Conservation (phyloP, 1,140 invertebrate species). For the Potamilus streckersoni region DNA sequence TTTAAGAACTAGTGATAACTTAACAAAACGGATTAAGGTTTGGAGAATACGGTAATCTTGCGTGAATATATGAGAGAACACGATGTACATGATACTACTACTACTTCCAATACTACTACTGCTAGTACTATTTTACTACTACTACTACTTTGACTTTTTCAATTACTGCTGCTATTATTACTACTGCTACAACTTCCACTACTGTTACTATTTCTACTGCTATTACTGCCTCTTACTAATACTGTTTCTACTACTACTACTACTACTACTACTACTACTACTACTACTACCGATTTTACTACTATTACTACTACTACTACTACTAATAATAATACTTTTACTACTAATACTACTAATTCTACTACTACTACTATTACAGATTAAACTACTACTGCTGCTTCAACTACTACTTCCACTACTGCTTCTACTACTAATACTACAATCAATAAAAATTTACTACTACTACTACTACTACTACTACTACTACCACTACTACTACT, state of each 20-base stretch:
- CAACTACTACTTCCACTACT: background rate
- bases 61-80: background rate
- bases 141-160: conserved; percentile 13
- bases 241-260: conserved; percentile 8
- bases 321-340: background rate
- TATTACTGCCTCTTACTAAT: background rate
- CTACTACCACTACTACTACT: too few relatives aligned
- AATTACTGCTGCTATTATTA: conserved; percentile 25
- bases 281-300: conserved; percentile 1
- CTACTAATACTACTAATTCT: conserved; percentile 2
- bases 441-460: too few relatives aligned
- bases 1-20: too few relatives aligned
- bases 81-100: background rate
- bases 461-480: too few relatives aligned
- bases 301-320: conserved; percentile 15
- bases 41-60: too few relatives aligned
- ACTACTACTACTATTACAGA: conserved; percentile 13
- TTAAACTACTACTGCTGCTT: conserved; percentile 13
- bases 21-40: too few relatives aligned
- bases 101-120: conserved; percentile 18
- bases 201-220: conserved; percentile 9
- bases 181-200: conserved; percentile 27
- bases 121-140: conserved; percentile 24
- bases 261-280: conserved; percentile 6
- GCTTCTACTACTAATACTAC: too few relatives aligned